phyloP scores from a whole-genome alignment of 2,113 vertebrate genomes.

The Prunella himalayana region DNA sequence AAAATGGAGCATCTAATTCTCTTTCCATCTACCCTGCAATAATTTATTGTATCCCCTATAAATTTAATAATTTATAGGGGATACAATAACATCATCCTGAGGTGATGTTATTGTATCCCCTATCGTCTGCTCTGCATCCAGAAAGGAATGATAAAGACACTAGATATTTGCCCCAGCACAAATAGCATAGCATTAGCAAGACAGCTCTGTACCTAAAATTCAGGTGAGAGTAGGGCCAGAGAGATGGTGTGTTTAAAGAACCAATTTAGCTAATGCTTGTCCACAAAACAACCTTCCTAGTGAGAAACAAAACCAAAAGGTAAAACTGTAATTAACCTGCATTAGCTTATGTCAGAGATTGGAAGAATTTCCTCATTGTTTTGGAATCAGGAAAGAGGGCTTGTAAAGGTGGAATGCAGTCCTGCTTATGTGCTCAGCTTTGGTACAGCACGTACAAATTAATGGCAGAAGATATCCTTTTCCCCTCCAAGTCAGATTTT shows the following conservation, averaged over 20 bases:
- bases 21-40: neutral
- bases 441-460: neutral
- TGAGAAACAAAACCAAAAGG: neutral
- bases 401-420: constrained; percentile 7
- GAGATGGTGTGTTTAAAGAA: neutral
- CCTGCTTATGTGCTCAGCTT: neutral
- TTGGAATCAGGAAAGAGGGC: neutral
- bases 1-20: neutral
- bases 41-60: neutral
- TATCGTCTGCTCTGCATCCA: neutral
- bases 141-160: neutral
- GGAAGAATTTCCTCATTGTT: neutral
- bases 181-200: neutral
- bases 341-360: neutral
- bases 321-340: neutral
- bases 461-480: neutral
- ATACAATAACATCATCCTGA: too few species aligned
- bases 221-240: neutral
- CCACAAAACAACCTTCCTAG: neutral
- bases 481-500: neutral
- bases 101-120: neutral
- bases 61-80: too few species aligned
- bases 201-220: neutral
- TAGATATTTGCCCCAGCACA: neutral
- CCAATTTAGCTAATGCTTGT: neutral